These are phyloP conservation scores for Acrobasis suavella DNA, from an alignment of 2,888 invertebrate species.

Conservation along the genomic window DNA sequence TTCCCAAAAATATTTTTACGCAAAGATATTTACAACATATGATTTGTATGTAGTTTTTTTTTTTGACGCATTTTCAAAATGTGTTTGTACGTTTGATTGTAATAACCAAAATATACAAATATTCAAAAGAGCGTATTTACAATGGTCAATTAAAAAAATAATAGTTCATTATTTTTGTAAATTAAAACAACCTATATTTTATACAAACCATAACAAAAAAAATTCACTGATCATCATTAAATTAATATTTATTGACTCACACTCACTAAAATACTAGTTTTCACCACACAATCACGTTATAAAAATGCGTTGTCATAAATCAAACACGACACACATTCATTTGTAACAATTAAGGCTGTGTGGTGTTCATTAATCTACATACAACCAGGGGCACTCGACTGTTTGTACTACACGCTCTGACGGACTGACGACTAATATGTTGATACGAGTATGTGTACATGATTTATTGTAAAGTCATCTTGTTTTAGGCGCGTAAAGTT, in stretches of 20 bases:
- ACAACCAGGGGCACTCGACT: conserved; percentile 60
- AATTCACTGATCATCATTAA: background rate
- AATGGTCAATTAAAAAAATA: no score
- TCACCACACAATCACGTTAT: background rate
- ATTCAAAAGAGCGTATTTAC: no score
- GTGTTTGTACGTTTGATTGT: no score
- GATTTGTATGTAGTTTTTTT: no score
- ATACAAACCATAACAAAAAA: background rate
- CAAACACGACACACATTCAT: conserved; percentile 59
- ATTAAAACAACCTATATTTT: no score
- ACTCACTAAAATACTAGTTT: background rate
- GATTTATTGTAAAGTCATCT: conserved; percentile 43
- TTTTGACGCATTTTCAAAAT: no score
- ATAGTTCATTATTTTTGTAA: no score
- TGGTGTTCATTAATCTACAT: conserved; percentile 74
- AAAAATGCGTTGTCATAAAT: conserved; percentile 44
- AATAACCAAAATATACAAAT: no score
- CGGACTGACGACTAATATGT: conserved; percentile 45
- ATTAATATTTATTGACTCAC: background rate
- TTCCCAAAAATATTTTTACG: no score
- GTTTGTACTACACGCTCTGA: conserved; percentile 47
- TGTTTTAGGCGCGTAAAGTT: conserved; percentile 30
- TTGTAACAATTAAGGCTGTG: conserved; percentile 71
- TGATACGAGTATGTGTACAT: conserved; percentile 41
- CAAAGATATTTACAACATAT: no score